Base-by-base conservation (phyloP, 2,797 vertebrate species). In the Hydrocynus forskahlii region DNA sequence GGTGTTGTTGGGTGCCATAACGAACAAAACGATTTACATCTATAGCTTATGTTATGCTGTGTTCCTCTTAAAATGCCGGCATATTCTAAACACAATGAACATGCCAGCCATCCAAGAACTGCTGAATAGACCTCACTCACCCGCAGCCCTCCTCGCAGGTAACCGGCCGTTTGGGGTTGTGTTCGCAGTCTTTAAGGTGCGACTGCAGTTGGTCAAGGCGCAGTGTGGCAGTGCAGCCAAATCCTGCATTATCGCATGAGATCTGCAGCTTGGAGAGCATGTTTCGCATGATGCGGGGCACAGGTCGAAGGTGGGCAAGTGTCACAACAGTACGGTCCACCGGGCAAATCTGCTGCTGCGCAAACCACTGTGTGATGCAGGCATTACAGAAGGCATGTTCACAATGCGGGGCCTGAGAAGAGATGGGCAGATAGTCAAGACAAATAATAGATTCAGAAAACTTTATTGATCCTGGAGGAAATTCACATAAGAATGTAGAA, bases 361-460 rank as follows among this genome's bases (percentile, higher is more conserved):
- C 97, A 84, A 99, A 99, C 98, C 98, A 99, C 94, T 98, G 97
- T 1, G 97, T 99, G 94, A 99, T 99, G 92, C 98, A 99, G 90
- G 97, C 97, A 10, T 99, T 99, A 94, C 98, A 99, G 93, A 99
- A 99, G 81, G 98, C 98, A 93, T 99, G 98, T 88, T 99, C 98
- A 57, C 98, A 99, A 89, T 99, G 97, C 45, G 97, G 97, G 57
- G 97, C 98, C 98, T 99, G 78, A 79, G 72, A 52, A 48, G 67
- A 35, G 35, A 35, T 35, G 35, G 35, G 4, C 4, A 29, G 29
- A 35, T 4, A 35, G 35, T 35, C 35, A 35, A 35, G 35, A 35
- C 35, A 35, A 35, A 35, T 35, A 35, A 35, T 3, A 35, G 2
- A 35, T 2, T 35, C 35, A 2, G 35, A 35, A 35, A 35, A 35